phyloP scores from a whole-genome alignment of 2,888 invertebrate species.

The Spodoptera picta region DNA sequence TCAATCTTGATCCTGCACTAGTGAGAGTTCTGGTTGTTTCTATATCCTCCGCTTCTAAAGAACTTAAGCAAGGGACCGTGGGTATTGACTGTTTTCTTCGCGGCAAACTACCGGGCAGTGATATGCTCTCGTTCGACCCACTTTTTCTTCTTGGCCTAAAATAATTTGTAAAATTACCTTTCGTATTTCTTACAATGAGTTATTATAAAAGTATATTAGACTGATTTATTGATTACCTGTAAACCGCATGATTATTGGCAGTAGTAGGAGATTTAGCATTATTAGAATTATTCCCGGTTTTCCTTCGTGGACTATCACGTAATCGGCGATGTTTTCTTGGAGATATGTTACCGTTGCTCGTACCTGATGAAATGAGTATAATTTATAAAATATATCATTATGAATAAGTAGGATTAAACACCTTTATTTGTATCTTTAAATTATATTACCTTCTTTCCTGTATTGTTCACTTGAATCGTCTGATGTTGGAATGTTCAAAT shows the following conservation, averaged over 20 bases:
- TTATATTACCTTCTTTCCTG: constrained; percentile 77
- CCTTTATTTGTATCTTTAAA: no score
- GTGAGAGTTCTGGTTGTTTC: constrained; percentile 84
- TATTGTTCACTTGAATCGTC: constrained; percentile 90
- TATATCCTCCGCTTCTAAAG: constrained; percentile 86
- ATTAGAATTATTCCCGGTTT: constrained; percentile 87
- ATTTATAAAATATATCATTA: no score
- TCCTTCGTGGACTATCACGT: constrained; percentile 91
- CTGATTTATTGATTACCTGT: constrained; percentile 67
- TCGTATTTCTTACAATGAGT: background rate
- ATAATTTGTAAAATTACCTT: constrained; percentile 6
- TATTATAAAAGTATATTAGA: background rate
- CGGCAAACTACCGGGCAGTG: constrained; percentile 90
- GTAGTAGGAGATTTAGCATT: constrained; percentile 88
- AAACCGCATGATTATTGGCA: constrained; percentile 78
- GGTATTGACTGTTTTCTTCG: constrained; percentile 89
- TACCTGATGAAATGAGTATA: constrained; percentile 59
- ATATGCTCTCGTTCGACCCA: constrained; percentile 90
- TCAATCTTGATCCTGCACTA: constrained; percentile 83
- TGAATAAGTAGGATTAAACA: no score
- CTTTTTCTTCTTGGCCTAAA: constrained; percentile 84
- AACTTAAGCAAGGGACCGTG: constrained; percentile 82
- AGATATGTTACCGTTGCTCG: constrained; percentile 85
- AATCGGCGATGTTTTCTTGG: constrained; percentile 90
- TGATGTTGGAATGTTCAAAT: constrained; percentile 88